Evolutionary conservation across 2,113 vertebrate genomes (phyloP).

Genomic region (Megaleporinus macrocephalus): DNA sequence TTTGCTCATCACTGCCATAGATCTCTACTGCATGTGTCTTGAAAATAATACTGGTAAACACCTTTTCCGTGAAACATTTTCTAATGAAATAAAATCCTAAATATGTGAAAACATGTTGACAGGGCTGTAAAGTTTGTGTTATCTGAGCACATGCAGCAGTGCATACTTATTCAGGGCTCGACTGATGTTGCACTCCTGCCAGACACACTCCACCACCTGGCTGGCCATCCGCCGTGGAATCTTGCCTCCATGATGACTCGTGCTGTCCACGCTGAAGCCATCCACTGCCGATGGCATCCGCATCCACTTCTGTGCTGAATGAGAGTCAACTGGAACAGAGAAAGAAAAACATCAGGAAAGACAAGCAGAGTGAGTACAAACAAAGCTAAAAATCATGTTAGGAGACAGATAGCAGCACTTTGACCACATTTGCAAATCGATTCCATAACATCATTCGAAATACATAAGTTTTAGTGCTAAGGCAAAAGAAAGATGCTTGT

Average conservation of each 20-base stretch:
- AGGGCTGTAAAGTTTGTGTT: not conserved
- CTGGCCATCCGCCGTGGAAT: conserved; percentile 90
- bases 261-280: conserved; percentile 88
- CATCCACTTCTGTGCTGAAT: conserved; percentile 93
- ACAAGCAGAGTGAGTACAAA: not conserved
- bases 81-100: too few species aligned
- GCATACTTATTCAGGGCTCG: conserved; percentile 94
- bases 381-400: too few species aligned
- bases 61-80: too few species aligned
- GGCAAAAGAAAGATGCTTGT: conserved; percentile 20
- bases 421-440: too few species aligned
- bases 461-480: too few species aligned
- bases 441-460: too few species aligned
- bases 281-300: conserved; percentile 89
- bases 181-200: conserved; percentile 99
- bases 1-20: too few species aligned
- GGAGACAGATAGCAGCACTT: too few species aligned
- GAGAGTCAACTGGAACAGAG: conserved; percentile 86
- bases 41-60: too few species aligned
- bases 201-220: conserved; percentile 94
- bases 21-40: too few species aligned
- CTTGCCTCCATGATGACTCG: conserved; percentile 93
- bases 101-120: too few species aligned
- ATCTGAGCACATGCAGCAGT: not conserved
- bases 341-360: not conserved